Evolutionary conservation across 1,140 invertebrate species (phyloP).

Genomic region (Phocides pigmalion): DNA sequence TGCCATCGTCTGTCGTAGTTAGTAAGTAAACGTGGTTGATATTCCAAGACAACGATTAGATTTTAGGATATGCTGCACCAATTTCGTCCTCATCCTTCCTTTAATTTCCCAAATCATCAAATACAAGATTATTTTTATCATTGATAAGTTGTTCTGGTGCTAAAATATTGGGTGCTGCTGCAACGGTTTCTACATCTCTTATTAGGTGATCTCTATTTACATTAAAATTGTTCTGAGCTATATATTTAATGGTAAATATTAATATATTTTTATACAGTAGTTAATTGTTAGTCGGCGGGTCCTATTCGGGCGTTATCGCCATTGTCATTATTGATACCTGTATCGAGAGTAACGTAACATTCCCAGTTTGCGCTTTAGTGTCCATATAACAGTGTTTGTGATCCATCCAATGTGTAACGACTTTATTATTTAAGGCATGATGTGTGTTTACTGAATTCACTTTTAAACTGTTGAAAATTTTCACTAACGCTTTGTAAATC

Average conservation of each 20-base stretch:
- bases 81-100: conserved; percentile 32
- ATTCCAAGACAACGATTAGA: conserved; percentile 68
- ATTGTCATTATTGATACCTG: conserved; percentile 79
- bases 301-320: conserved; percentile 51
- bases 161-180: conserved; percentile 65
- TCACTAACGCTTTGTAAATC: conserved; percentile 57
- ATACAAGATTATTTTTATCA: conserved; percentile 8
- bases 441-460: conserved; percentile 70
- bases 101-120: conserved; percentile 23
- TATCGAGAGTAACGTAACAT: conserved; percentile 77
- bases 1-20: conserved; percentile 81
- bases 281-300: conserved; percentile 54
- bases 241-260: conserved; percentile 68
- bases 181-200: conserved; percentile 49
- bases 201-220: conserved; percentile 78
- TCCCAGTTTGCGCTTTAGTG: conserved; percentile 79
- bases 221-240: conserved; percentile 71
- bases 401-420: conserved; percentile 74
- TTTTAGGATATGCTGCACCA: conserved; percentile 49
- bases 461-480: conserved; percentile 52
- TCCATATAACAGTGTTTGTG: conserved; percentile 78
- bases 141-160: conserved; percentile 50
- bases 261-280: conserved; percentile 73
- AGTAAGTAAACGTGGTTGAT: conserved; percentile 72
- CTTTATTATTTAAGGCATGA: conserved; percentile 74